Base-by-base conservation (phyloP, 2,797 vertebrate genomes). In the Girardinus metallicus region DNA sequence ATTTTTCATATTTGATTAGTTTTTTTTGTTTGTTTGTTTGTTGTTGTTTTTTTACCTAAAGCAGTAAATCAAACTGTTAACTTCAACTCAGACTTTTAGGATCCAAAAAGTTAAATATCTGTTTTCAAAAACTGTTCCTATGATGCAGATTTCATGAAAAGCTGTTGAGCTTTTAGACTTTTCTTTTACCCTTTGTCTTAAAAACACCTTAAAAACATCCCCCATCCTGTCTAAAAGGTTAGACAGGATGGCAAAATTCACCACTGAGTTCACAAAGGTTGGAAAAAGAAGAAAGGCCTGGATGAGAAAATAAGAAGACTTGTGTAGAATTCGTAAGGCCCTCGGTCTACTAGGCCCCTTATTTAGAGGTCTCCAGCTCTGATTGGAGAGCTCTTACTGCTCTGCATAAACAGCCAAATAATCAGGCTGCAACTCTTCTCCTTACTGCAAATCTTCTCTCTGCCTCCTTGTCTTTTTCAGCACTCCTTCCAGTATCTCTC, bases 331-430 rank as follows among this genome's bases (percentile, higher is more conserved):
- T 90, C 79, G 60, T 93, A 85, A 79, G 91, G 86, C 86, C 82
- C 88, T 90, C 77, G 80, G 84, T 90, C 89, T 93, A 89, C 88
- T 87, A 90, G 80, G 91, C 88, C 90, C 85, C 87, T 92, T 91
- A 82, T 87, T 92, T 89, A 84, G 83, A 83, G 89, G 90, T 93
- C 87, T 91, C 85, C 77, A 85, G 46, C 88, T 93, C 87, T 95
- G 94, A 95, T 95, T 95, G 93, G 93, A 95, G 94, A 88, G 86
- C 92, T 89, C 94, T 94, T 80, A 87, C 77, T 80, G 79, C 88
- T 91, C 85, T 88, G 89, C 90, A 95, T 94, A 94, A 94, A 93
- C 92, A 94, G 92, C 88, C 82, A 92, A 92, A 95, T 93, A 94
- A 95, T 94, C 92, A 94, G 84, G 31, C 88, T 74, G 79, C 87